Evolutionary conservation across 2,888 invertebrate species (phyloP).

Genomic region (Scaptomyza tumidula): DNA sequence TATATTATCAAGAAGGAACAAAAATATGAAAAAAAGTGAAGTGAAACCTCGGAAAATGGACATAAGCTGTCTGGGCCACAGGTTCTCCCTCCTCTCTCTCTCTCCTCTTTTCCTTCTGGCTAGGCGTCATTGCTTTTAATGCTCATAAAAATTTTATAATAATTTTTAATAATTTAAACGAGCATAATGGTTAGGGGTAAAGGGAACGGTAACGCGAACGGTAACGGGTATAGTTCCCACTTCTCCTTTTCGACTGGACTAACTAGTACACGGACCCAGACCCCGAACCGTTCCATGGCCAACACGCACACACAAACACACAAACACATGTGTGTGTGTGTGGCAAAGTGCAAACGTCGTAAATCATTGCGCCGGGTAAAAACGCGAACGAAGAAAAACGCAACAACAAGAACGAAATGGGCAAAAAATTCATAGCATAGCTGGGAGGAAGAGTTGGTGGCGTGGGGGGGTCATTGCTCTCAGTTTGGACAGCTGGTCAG

Average conservation of each 20-base stretch:
- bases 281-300: constrained; percentile 13
- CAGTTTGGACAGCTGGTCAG: constrained; percentile 23
- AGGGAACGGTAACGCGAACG: not conserved
- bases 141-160: constrained; percentile 75
- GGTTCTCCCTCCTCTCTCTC: not conserved
- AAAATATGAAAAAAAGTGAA: constrained; percentile 1
- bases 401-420: constrained; percentile 15
- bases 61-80: constrained; percentile 1
- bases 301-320: constrained; percentile 41
- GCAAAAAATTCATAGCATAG: not conserved
- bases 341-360: constrained; percentile 68
- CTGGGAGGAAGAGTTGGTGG: not conserved
- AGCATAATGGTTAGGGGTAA: constrained; percentile 21
- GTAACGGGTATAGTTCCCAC: not conserved
- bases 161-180: constrained; percentile 74
- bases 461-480: not conserved
- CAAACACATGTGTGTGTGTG: constrained; percentile 16
- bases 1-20: not conserved
- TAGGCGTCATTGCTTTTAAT: constrained; percentile 59
- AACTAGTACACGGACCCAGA: constrained; percentile 18
- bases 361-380: constrained; percentile 71
- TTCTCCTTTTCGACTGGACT: no score
- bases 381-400: constrained; percentile 41
- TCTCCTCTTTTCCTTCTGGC: not conserved
- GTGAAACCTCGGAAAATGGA: constrained; percentile 5